Percentiles rank a stretch among this genome's conserved stretches.
Evolutionary conservation across 2,797 vertebrate species (phyloP).

Genomic region (Acipenser oxyrinchus): DNA sequence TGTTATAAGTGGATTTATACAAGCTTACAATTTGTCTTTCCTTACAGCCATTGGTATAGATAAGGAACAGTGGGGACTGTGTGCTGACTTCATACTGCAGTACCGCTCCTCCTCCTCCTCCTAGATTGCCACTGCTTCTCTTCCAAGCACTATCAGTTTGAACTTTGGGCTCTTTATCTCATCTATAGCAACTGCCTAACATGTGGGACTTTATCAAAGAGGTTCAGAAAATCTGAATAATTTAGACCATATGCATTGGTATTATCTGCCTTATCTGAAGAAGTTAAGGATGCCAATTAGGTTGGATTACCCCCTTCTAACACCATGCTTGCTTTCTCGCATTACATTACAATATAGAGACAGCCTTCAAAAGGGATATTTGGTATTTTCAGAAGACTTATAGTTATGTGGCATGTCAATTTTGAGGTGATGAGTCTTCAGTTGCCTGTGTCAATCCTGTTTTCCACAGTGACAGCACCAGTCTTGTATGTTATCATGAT

Average conservation of each 20-base stretch:
- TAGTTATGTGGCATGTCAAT: too few relatives aligned
- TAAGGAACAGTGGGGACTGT: slow-evolving; percentile 13
- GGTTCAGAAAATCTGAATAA: not conserved
- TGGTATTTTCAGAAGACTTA: too few relatives aligned
- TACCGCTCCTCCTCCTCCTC: not conserved
- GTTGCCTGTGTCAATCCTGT: too few relatives aligned
- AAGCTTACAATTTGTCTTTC: too few relatives aligned
- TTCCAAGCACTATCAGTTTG: not conserved
- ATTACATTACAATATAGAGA: too few relatives aligned
- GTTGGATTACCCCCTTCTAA: too few relatives aligned
- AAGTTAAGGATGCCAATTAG: too few relatives aligned
- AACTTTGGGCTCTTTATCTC: not conserved
- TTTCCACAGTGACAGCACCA: too few relatives aligned
- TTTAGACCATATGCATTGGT: not conserved
- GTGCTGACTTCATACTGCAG: not conserved
- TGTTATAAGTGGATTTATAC: too few relatives aligned
- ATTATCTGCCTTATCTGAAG: slow-evolving; percentile 1
- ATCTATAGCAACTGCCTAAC: not conserved
- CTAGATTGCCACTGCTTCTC: not conserved
- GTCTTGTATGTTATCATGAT: slow-evolving; percentile 1
- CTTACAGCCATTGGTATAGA: slow-evolving; percentile 9
- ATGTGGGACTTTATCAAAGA: not conserved
- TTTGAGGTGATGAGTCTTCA: too few relatives aligned
- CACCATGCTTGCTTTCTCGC: too few relatives aligned
- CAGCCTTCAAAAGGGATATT: too few relatives aligned